Evolutionary conservation across 1,140 invertebrate species (phyloP).

Genomic region (Calliphora vicina): DNA sequence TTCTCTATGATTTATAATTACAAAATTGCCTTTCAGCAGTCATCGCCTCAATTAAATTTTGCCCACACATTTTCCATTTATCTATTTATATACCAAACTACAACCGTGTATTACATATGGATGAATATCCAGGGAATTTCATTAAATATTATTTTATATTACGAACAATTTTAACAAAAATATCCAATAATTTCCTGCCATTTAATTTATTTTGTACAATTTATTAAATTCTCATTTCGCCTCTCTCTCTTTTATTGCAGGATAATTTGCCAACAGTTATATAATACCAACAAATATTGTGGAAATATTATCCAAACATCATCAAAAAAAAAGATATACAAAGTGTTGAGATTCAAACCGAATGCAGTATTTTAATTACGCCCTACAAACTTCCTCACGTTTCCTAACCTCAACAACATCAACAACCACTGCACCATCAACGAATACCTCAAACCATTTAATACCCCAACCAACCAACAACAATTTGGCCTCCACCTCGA

Average conservation of each 20-base stretch:
- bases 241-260: not conserved
- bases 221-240: too few species aligned
- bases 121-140: too few species aligned
- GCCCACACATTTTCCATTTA: too few species aligned
- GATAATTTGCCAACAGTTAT: not conserved
- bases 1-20: too few species aligned
- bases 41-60: too few species aligned
- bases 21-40: too few species aligned
- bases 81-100: too few species aligned
- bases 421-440: conserved; percentile 41
- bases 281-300: not conserved
- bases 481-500: conserved; percentile 11
- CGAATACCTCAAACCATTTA: conserved; percentile 42
- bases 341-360: conserved; percentile 48
- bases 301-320: not conserved
- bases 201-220: too few species aligned
- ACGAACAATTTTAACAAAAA: too few species aligned
- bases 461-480: conserved; percentile 12
- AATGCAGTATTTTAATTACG: conserved; percentile 63
- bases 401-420: conserved; percentile 44
- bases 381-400: conserved; percentile 62
- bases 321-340: not conserved
- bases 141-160: too few species aligned
- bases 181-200: too few species aligned
- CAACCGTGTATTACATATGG: too few species aligned